phyloP scores from a whole-genome alignment of 2,888 invertebrate genomes.

The Anoplius nigerrimus region DNA sequence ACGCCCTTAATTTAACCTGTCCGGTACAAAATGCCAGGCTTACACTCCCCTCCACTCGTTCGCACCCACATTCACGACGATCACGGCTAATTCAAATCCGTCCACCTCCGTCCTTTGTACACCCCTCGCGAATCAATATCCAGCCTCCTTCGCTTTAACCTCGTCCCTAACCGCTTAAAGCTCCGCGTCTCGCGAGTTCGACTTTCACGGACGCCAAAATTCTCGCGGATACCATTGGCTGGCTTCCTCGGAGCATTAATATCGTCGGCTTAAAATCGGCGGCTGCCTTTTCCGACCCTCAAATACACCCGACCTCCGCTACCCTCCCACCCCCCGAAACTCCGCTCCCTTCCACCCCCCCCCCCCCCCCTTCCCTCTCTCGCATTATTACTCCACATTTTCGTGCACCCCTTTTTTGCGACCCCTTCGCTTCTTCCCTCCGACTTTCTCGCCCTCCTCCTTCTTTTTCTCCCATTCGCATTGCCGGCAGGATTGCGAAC shows the following conservation, averaged over 20 bases:
- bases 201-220: no score
- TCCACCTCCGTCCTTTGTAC: conserved; percentile 34
- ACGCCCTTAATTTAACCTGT: no score
- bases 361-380: neutral
- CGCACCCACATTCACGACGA: no score
- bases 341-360: neutral
- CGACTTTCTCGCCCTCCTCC: neutral
- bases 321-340: conserved; percentile 4
- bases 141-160: neutral
- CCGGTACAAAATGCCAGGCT: no score
- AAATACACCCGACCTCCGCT: neutral
- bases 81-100: no score
- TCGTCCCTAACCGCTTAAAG: no score
- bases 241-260: conserved; percentile 41
- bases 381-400: conserved; percentile 36
- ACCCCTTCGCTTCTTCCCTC: neutral
- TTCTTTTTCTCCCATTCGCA: neutral
- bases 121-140: conserved; percentile 45
- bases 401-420: conserved; percentile 2
- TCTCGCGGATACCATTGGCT: no score
- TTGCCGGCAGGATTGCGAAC: no score
- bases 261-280: conserved; percentile 39
- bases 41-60: no score
- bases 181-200: no score
- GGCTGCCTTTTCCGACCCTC: conserved; percentile 5